These are phyloP conservation scores for Neosilurus mollespiculum DNA, from an alignment of 2,797 vertebrate genomes.

Conservation along the genomic window DNA sequence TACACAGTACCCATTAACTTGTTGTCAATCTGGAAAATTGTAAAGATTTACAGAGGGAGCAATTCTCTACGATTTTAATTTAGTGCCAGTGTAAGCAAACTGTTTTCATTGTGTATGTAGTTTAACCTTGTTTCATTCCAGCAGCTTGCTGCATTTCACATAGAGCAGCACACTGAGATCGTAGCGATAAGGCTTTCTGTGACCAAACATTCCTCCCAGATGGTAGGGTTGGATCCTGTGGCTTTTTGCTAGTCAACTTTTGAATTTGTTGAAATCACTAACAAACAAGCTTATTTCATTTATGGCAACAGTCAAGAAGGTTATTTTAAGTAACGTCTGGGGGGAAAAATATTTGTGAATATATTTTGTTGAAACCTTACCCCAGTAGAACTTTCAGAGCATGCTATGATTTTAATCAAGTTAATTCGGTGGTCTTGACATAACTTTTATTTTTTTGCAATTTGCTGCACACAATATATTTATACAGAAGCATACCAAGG, in stretches of 20 bases:
- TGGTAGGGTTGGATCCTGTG: neutral
- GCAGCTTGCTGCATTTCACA: neutral
- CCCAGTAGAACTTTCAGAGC: neutral
- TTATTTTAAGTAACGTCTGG: neutral
- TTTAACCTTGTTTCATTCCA: neutral
- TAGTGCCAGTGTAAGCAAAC: neutral
- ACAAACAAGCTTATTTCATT: neutral
- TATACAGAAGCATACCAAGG: too few species aligned
- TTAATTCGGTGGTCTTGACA: too few species aligned
- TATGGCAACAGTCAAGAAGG: too few species aligned
- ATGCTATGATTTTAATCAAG: too few species aligned
- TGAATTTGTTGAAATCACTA: neutral
- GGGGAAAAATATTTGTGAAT: neutral
- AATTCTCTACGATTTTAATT: neutral
- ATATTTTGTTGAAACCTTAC: neutral
- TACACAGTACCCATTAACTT: too few species aligned
- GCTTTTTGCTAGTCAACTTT: neutral
- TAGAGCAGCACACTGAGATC: neutral
- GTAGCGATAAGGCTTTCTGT: neutral
- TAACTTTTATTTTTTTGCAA: too few species aligned
- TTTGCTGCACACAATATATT: too few species aligned
- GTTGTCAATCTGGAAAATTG: neutral
- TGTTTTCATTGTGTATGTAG: neutral
- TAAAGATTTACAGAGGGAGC: neutral
- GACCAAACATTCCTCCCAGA: neutral